Base-by-base conservation (phyloP, 2,113 vertebrate genomes). In the Polyodon spathula region DNA sequence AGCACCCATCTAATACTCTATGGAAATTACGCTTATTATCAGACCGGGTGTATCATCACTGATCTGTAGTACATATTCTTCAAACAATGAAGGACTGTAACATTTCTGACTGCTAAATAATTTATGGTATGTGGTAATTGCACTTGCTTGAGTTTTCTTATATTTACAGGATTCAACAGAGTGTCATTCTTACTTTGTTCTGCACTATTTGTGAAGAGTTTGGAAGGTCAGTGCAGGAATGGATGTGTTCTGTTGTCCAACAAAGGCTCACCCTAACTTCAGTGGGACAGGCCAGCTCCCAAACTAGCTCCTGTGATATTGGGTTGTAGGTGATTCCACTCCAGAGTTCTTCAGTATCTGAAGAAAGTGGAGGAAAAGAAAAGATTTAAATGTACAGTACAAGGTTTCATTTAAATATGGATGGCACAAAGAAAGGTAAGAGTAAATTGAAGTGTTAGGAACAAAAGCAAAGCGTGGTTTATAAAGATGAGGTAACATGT, bases 311-410 rank as follows among this genome's bases (percentile, higher is more conserved):
- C 73, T 82, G 80, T 48, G 82, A 81, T 2, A 27, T 59, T 9
- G 83, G 74, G 68, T 90, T 84, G 66, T 90, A 94, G 61, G 65
- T 78, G 39, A 92, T 79, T 42, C 78, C 87, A 60, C 73, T 80
- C 91, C 91, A 94, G 16, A 94, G 76, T 2, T 78, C 78, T 37
- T 81, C 68, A 0, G 86, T 73, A 66, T 84, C 92, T 94, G 66
- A 63, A 41, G 8, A 70, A 12, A 72, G 65, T 63, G 17, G 40
- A 52, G 37, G 17, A 54, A 46, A 2, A 40, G 4, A 3, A 51
- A 27, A 27, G 2, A 27, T 27, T 27, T 27, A 27, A 27, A 27
- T 27, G 27, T 27, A 27, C 27, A 27, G 27, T 7, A n/a, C 17
- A 46, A 50, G 48, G 4, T 10, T 50, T 50, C 6, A 50, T 50